Conservation (phyloP, 2,797 vertebrate genomes). For the Simalia tracyae region DNA sequence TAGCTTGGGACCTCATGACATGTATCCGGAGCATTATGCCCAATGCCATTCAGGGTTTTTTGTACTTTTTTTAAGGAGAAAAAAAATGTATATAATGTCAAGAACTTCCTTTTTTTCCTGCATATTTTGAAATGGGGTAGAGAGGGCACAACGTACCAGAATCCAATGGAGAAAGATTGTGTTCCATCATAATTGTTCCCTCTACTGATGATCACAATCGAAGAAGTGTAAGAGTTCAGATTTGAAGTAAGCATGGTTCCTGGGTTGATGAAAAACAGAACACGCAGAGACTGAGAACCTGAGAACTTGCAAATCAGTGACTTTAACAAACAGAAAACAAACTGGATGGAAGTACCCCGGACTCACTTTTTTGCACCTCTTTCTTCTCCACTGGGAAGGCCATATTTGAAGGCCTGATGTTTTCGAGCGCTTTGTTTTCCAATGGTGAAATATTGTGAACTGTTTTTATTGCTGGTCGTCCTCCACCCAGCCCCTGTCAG, state of each 20-base stretch:
- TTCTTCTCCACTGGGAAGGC: constrained; percentile 48
- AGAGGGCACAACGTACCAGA: neutral
- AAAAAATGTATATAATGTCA: constrained; percentile 18
- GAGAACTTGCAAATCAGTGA: neutral
- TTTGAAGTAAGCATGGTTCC: constrained; percentile 44
- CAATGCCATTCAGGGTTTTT: neutral
- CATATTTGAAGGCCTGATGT: constrained; percentile 61
- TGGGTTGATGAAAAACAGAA: constrained; percentile 3
- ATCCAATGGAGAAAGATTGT: neutral
- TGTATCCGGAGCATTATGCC: neutral
- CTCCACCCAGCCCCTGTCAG: constrained; percentile 50
- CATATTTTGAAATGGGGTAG: neutral
- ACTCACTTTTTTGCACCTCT: constrained; percentile 44
- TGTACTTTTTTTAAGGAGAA: neutral
- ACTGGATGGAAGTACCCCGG: constrained; percentile 40
- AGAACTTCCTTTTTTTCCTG: constrained; percentile 51
- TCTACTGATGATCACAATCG: neutral
- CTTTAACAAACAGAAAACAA: constrained; percentile 42
- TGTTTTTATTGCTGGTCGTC: constrained; percentile 66
- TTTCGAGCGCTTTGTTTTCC: constrained; percentile 52
- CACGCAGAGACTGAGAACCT: constrained; percentile 1
- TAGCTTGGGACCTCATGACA: constrained; percentile 2
- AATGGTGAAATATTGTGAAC: constrained; percentile 74
- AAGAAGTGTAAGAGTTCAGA: constrained; percentile 30
- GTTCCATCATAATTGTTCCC: constrained; percentile 9